Percentiles rank a stretch among this genome's conserved stretches.
These are phyloP conservation scores for Astropecten irregularis DNA, from an alignment of 53 echinoderm and acorn worm species.

Conservation along the genomic window DNA sequence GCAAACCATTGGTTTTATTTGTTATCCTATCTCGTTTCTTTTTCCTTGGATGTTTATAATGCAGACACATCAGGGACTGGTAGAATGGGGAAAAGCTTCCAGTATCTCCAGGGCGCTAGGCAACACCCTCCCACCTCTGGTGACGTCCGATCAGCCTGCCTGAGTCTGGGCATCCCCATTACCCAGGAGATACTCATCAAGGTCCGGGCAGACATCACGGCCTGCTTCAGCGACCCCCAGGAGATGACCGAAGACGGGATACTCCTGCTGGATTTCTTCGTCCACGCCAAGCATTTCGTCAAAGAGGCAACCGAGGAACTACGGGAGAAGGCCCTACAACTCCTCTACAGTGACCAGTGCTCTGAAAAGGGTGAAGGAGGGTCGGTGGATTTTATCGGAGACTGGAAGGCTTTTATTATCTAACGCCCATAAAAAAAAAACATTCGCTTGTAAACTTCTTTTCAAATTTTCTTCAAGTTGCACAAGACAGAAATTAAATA, in stretches of 20 bases:
- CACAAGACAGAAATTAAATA: too few species aligned
- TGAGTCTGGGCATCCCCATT: neutral
- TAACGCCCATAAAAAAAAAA: too few species aligned
- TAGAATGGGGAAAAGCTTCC: neutral
- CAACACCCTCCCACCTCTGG: conserved; percentile 9
- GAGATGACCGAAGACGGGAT: neutral
- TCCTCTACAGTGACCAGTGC: neutral
- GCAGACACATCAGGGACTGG: neutral
- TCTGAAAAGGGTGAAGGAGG: conserved; percentile 1
- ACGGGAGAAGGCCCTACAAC: neutral
- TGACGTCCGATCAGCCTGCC: conserved; percentile 1
- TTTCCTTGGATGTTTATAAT: too few species aligned
- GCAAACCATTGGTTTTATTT: neutral
- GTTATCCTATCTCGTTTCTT: neutral
- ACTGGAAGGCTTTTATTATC: conserved; percentile 11
- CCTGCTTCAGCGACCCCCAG: conserved; percentile 3
- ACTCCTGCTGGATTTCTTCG: conserved; percentile 13
- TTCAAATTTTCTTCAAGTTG: too few species aligned
- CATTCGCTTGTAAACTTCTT: too few species aligned
- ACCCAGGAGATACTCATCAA: neutral
- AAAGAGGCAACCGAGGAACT: conserved; percentile 2
- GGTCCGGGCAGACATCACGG: conserved; percentile 5
- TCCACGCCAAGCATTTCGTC: conserved; percentile 12
- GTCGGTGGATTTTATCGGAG: conserved; percentile 11
- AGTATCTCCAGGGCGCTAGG: neutral